A percentile compares a stretch with the other conserved stretches of the same genome.
Evolutionary conservation across 1,140 invertebrate species (phyloP).

Genomic region (Tetraneura akinire): DNA sequence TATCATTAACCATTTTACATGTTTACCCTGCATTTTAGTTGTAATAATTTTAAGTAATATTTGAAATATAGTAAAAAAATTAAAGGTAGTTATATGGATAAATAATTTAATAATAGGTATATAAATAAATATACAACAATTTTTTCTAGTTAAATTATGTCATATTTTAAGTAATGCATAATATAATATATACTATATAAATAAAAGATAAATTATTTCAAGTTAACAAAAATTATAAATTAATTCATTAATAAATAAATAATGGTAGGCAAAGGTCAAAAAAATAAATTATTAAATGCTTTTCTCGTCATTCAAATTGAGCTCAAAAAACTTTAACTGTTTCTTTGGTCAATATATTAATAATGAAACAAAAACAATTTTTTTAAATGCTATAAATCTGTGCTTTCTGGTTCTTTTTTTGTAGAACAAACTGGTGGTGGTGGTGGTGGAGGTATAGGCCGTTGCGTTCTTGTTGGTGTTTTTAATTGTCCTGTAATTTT

Average conservation of each 20-base stretch:
- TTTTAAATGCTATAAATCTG: conserved; percentile 34
- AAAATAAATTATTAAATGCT: conserved; percentile 42
- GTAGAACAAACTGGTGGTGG: conserved; percentile 39
- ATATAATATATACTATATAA: too few relatives aligned
- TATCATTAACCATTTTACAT: neutral
- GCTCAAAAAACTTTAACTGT: conserved; percentile 5
- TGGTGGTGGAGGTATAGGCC: conserved; percentile 51
- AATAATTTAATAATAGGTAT: neutral
- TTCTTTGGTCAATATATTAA: conserved; percentile 45
- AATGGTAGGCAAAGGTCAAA: conserved; percentile 45
- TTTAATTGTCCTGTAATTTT: conserved; percentile 42
- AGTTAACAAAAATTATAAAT: conserved; percentile 45
- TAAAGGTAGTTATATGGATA: neutral
- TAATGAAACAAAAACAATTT: conserved; percentile 43
- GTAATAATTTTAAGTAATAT: neutral
- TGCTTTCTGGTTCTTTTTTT: conserved; percentile 43
- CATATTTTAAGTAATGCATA: too few relatives aligned
- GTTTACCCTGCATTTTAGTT: conserved; percentile 15
- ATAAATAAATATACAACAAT: conserved; percentile 8
- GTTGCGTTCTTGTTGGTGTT: conserved; percentile 32
- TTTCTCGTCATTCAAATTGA: conserved; percentile 27
- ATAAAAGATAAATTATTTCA: conserved; percentile 41
- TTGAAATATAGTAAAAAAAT: conserved; percentile 11
- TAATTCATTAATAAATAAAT: conserved; percentile 31
- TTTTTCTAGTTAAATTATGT: neutral